phyloP scores from a whole-genome alignment of 2,888 invertebrate genomes.

The Netelia melanura region DNA sequence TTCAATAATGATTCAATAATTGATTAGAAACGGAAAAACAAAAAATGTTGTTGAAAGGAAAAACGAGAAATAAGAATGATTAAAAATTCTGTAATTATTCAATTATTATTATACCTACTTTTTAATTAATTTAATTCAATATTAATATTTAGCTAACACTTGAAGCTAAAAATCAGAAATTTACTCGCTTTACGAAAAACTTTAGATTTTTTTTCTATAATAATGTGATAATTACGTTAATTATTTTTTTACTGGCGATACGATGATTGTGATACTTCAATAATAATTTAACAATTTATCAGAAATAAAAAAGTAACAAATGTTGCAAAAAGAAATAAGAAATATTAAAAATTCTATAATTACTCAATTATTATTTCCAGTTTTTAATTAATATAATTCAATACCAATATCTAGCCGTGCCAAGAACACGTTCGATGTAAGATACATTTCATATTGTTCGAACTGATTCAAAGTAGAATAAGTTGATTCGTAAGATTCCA shows the following conservation, averaged over 20 bases:
- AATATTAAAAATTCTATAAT: neutral
- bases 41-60: no score
- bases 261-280: neutral
- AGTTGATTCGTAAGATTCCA: conserved; percentile 58
- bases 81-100: no score
- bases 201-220: no score
- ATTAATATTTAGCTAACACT: no score
- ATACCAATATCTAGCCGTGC: neutral
- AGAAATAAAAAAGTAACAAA: neutral
- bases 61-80: no score
- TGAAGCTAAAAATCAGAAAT: no score
- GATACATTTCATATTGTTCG: conserved; percentile 21
- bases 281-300: neutral
- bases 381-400: neutral
- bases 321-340: neutral
- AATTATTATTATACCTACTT: no score
- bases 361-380: neutral
- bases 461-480: conserved; percentile 56
- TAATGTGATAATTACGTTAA: no score
- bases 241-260: no score
- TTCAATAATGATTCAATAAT: neutral
- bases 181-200: no score
- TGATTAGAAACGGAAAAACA: conserved; percentile 2
- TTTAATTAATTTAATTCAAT: no score
- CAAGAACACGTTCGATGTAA: neutral